phyloP scores from a whole-genome alignment of 2,888 invertebrate genomes.

The Andrena bucephala region DNA sequence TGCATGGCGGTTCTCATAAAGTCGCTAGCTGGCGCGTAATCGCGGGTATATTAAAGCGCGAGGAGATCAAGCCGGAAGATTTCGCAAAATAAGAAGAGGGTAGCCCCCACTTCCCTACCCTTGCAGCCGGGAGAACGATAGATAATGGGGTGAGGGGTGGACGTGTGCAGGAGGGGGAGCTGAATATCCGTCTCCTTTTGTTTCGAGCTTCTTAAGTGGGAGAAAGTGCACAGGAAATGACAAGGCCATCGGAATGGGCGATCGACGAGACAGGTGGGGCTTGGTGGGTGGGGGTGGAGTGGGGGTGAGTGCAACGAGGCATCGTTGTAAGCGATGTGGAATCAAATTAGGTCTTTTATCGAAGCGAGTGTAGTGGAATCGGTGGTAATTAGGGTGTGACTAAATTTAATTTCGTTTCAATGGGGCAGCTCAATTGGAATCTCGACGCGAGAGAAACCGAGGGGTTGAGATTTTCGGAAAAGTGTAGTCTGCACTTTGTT shows the following conservation, averaged over 20 bases:
- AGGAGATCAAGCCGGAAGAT: slow-evolving; percentile 59
- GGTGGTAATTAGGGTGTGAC: slow-evolving; percentile 15
- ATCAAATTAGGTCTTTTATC: slow-evolving; percentile 12
- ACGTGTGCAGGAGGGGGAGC: not conserved
- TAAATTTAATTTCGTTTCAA: slow-evolving; percentile 6
- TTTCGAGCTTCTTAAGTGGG: slow-evolving; percentile 21
- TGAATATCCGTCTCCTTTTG: slow-evolving; percentile 7
- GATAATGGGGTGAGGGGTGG: not conserved
- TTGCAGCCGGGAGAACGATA: not conserved
- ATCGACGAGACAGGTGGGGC: not conserved
- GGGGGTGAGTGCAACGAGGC: not conserved
- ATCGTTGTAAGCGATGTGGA: slow-evolving; percentile 6
- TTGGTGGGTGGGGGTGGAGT: not conserved
- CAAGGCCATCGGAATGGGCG: not conserved
- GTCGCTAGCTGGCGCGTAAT: slow-evolving; percentile 70
- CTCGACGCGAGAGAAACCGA: not conserved
- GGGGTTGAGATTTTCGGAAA: no score
- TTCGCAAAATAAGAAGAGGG: slow-evolving; percentile 64
- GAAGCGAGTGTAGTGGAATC: slow-evolving; percentile 2
- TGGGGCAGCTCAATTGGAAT: not conserved
- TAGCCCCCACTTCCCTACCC: not conserved
- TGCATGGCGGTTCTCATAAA: slow-evolving; percentile 69
- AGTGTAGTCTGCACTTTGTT: no score
- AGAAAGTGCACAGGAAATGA: slow-evolving; percentile 8
- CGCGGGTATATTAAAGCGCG: slow-evolving; percentile 72